Base-by-base conservation (phyloP, 2,113 vertebrate genomes). In the Phrynocephalus versicolor region DNA sequence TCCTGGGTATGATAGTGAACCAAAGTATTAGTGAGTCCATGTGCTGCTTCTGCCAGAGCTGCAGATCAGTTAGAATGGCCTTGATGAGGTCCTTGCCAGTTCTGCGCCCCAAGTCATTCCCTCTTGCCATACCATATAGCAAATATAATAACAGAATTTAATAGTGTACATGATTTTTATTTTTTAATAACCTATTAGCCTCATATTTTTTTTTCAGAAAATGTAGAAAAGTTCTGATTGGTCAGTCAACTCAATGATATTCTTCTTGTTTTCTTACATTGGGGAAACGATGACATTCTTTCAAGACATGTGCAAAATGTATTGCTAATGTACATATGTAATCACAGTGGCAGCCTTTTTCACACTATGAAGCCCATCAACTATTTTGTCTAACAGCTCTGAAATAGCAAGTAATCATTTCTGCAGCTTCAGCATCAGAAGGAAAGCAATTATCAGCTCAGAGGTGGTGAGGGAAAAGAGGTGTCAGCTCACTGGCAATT, bases 281-380 rank as follows among this genome's bases (percentile, higher is more conserved):
- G 8, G 6, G 9, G 3, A 12, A 15, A 23, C 60, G 6, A 21
- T 75, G 23, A 18, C 60, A 72, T 67, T 58, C 67, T 71, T 79
- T 72, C 88, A 85, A 79, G 10, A 86, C 85, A 57, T 18, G 37
- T 0, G n/a, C 70, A 82, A 70, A 85, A 82, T 81, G 76, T 70
- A 16, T 62, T 9, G n/a, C n/a, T n/a, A n/a, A n/a, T n/a, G 51
- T 25, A 12, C 64, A 73, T 81, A 12, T 89, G 15, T 78, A 79
- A 3, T 1, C 15, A 7, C 78, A 35, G 37, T 73, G 15, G 37
- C 83, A 82, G 85, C 2, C 33, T 86, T 71, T 86, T 85, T 55
- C 15, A 64, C 65, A 62, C 7, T 0, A 30, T 75, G 71, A 90
- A 89, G 51, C 23, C 2, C 67, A 30, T 13, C 51, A 88, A 88